phyloP scores from a whole-genome alignment of 2,888 invertebrate species.

The Drosophila hamatofila region DNA sequence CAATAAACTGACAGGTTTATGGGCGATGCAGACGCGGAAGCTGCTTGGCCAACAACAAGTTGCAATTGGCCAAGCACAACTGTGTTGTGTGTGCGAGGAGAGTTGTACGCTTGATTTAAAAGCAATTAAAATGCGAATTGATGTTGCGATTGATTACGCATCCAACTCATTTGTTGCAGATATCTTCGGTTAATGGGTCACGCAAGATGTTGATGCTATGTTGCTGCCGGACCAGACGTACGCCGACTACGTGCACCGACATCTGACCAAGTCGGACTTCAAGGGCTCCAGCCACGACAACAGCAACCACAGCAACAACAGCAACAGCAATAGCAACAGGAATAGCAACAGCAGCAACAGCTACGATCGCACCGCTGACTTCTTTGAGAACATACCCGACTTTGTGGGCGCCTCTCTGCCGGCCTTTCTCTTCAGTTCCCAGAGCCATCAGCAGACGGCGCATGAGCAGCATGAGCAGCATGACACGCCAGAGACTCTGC shows the following conservation, averaged over 20 bases:
- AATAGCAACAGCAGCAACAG: constrained; percentile 48
- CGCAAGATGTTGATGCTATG: constrained; percentile 85
- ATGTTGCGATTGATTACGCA: constrained; percentile 74
- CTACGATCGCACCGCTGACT: constrained; percentile 78
- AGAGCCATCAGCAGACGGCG: neutral
- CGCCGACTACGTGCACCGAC: constrained; percentile 85
- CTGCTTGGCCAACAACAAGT: constrained; percentile 33
- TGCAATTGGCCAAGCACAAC: constrained; percentile 2
- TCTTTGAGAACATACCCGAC: constrained; percentile 83
- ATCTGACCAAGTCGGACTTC: constrained; percentile 42
- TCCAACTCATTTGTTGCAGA: constrained; percentile 46
- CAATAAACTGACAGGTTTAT: constrained; percentile 81
- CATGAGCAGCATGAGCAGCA: constrained; percentile 3
- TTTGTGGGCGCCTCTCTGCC: constrained; percentile 75
- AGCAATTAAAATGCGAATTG: constrained; percentile 77
- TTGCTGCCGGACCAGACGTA: constrained; percentile 93
- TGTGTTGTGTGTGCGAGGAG: neutral
- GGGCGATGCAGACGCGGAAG: constrained; percentile 71
- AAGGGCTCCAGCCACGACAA: constrained; percentile 49
- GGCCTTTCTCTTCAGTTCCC: constrained; percentile 52
- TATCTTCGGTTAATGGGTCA: constrained; percentile 60
- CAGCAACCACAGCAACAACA: constrained; percentile 52
- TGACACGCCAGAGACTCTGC: constrained; percentile 10
- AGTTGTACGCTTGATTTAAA: constrained; percentile 71
- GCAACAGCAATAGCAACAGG: constrained; percentile 41